Percentiles rank a stretch among this genome's conserved stretches.
Conservation (phyloP, 1,140 invertebrate genomes). For the Stegodyphus dumicola region DNA sequence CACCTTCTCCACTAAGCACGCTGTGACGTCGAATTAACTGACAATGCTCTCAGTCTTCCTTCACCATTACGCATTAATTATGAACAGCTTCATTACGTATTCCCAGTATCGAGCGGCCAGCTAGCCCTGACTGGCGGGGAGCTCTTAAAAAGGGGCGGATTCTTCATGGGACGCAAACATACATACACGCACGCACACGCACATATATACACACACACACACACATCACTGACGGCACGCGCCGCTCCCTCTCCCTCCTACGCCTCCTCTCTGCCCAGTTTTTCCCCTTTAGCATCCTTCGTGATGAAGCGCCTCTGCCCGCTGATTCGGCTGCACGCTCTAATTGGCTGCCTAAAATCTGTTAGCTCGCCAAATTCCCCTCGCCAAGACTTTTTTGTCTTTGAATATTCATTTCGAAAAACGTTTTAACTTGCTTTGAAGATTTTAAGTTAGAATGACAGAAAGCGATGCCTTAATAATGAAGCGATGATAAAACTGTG, state of each 20-base stretch:
- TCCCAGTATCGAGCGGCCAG: slow-evolving; percentile 49
- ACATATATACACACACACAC: slow-evolving; percentile 42
- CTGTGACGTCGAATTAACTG: slow-evolving; percentile 61
- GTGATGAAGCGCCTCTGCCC: slow-evolving; percentile 29
- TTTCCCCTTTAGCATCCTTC: slow-evolving; percentile 59
- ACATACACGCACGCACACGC: slow-evolving; percentile 35
- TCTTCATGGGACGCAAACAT: slow-evolving; percentile 49
- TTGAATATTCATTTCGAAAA: no score
- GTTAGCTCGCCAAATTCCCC: slow-evolving; percentile 45
- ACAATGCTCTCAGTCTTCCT: slow-evolving; percentile 57
- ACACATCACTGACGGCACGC: slow-evolving; percentile 58
- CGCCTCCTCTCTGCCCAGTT: slow-evolving; percentile 33
- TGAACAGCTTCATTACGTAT: slow-evolving; percentile 62
- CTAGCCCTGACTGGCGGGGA: slow-evolving; percentile 58
- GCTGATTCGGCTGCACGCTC: slow-evolving; percentile 44
- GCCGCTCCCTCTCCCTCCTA: slow-evolving; percentile 32
- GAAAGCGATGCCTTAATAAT: no score
- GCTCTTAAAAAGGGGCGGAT: slow-evolving; percentile 62
- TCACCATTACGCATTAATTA: slow-evolving; percentile 62
- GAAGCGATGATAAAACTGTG: no score
- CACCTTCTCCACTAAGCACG: slow-evolving; percentile 55
- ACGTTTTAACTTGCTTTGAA: no score
- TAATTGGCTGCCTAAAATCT: slow-evolving; percentile 58
- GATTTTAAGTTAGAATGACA: no score
- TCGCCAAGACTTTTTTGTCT: slow-evolving; percentile 42